These are phyloP conservation scores for Bombus pyrosoma DNA, from an alignment of 1,140 invertebrate genomes.

Conservation along the genomic window DNA sequence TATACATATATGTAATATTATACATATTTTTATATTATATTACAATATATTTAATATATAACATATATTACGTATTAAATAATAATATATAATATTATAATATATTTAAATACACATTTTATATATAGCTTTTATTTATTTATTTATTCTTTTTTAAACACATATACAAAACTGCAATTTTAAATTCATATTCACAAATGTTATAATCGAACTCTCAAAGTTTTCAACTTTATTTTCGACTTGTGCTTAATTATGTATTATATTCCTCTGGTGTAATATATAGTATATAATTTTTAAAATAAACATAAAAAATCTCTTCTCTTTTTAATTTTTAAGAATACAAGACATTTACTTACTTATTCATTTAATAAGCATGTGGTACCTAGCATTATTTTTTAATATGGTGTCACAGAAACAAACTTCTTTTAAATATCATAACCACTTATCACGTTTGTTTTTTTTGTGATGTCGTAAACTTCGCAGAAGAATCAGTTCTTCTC, in stretches of 20 bases:
- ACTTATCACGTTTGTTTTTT: slow-evolving; percentile 10
- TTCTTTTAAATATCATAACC: neutral
- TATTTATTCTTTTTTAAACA: neutral
- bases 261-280: neutral
- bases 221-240: neutral
- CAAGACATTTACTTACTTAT: neutral
- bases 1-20: neutral
- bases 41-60: neutral
- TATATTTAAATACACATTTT: neutral
- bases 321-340: neutral
- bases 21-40: neutral
- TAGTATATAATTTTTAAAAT: neutral
- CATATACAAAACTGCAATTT: neutral
- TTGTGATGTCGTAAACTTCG: slow-evolving; percentile 5
- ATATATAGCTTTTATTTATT: neutral
- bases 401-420: neutral
- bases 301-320: neutral
- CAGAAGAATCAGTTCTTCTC: slow-evolving; percentile 32
- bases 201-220: neutral
- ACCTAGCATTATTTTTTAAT: neutral
- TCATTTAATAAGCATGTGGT: neutral
- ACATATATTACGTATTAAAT: neutral
- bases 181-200: neutral
- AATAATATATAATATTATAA: neutral
- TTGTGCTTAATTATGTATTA: neutral